These are phyloP conservation scores for Spodoptera exigua DNA, from an alignment of 2,888 invertebrate genomes.

Conservation along the genomic window DNA sequence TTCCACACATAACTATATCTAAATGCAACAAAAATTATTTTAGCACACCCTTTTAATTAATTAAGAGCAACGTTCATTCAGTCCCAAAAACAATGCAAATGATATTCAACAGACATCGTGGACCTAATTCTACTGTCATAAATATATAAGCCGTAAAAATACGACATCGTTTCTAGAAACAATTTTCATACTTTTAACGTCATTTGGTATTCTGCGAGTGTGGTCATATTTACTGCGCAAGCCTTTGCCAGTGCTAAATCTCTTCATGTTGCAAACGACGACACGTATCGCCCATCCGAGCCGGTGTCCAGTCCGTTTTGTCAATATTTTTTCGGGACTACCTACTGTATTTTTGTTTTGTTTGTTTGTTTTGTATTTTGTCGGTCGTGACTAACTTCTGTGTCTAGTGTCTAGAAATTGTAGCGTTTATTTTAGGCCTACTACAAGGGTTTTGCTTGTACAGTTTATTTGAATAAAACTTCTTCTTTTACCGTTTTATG, in stretches of 20 bases:
- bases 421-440: no score
- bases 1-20: no score
- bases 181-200: conserved; percentile 57
- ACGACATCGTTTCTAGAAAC: conserved; percentile 45
- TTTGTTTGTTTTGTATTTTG: conserved; percentile 25
- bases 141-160: conserved; percentile 52
- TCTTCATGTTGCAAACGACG: conserved; percentile 49
- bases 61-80: conserved; percentile 45
- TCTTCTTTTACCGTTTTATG: background rate
- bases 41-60: conserved; percentile 36
- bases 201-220: conserved; percentile 54
- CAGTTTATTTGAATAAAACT: no score
- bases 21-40: conserved; percentile 9
- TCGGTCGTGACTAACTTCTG: conserved; percentile 1
- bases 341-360: conserved; percentile 16
- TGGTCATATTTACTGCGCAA: conserved; percentile 54
- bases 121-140: conserved; percentile 46
- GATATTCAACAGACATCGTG: conserved; percentile 31
- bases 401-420: background rate
- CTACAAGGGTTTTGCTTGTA: no score
- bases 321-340: conserved; percentile 48
- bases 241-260: conserved; percentile 55
- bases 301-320: conserved; percentile 52
- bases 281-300: conserved; percentile 50
- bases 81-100: conserved; percentile 49